phyloP scores from a whole-genome alignment of 37 sponge, comb jelly and placozoan genomes.

The Aplysina aerophoba region DNA sequence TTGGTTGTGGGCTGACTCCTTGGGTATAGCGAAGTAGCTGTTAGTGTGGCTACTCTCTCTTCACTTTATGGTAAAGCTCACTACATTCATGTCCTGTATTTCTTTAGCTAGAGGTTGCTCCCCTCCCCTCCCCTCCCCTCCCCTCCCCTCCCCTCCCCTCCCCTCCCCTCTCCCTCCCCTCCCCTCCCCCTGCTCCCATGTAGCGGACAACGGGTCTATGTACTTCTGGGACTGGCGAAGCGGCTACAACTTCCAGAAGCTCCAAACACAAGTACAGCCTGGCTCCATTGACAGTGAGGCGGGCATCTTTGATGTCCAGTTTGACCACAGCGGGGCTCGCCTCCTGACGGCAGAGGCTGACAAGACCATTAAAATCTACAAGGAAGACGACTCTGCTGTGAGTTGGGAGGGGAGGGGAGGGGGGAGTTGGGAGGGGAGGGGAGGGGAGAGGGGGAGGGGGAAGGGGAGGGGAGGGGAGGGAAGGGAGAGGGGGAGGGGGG shows the following conservation, averaged over 20 bases:
- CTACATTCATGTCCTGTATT: too few species aligned
- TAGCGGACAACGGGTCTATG: slow-evolving; percentile 95
- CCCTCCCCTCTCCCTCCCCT: background rate
- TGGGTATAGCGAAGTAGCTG: too few species aligned
- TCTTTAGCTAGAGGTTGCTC: too few species aligned
- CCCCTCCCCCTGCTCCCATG: background rate
- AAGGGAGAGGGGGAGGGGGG: background rate
- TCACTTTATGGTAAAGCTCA: too few species aligned
- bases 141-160: background rate
- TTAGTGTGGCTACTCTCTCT: too few species aligned
- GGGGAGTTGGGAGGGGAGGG: background rate
- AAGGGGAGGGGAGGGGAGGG: background rate
- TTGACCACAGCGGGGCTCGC: slow-evolving; percentile 93
- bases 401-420: slow-evolving; percentile 20
- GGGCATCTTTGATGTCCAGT: slow-evolving; percentile 84
- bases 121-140: too few species aligned
- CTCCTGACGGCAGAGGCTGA: slow-evolving; percentile 95
- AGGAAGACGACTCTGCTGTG: slow-evolving; percentile 96
- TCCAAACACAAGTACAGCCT: slow-evolving; percentile 90
- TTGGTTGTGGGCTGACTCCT: too few species aligned
- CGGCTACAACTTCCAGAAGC: slow-evolving; percentile 96
- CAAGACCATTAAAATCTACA: slow-evolving; percentile 98
- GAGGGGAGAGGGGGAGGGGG: background rate
- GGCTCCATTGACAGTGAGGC: slow-evolving; percentile 99
- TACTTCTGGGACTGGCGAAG: slow-evolving; percentile 99